Base-by-base conservation (phyloP, 2,113 vertebrate species). In the Phoxinus phoxinus region DNA sequence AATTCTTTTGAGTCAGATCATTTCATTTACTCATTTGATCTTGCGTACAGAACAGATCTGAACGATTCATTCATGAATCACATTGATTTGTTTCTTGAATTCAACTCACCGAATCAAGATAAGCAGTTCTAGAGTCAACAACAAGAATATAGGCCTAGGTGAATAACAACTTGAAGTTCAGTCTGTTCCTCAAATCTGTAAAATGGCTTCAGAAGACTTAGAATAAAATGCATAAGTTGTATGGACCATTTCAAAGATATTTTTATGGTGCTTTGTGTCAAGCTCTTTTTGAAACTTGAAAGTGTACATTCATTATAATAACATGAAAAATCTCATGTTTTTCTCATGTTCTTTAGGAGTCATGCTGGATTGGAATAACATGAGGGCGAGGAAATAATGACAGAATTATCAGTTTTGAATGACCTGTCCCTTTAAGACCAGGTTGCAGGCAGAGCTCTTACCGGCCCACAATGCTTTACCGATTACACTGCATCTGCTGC, bases 401-500 rank as follows among this genome's bases (percentile, higher is more conserved):
- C 32, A 11, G 2, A 19, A 23, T 5, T 21, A 5, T 41, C 12
- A 71, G 41, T 71, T 71, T 23, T 71, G 12, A 5, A 12, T 73
- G 5, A 73, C n/a, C 12, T 46, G 13, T 72, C 12, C 23, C 37
- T 73, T 73, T 73, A 44, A 73, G 23, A 44, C 27, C 6, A 61
- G 65, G 65, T 4, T 37, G 30, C 3, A 84, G 72, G 48, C 58
- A 56, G 25, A 32, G 63, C 73, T 56, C 61, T 83, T 48, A 1
- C 65, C 53, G 53, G 25, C 69, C 67, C 80, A 79, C 59, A 72
- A 21, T n/a, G 32, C 41, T 32, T 58, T 75, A 84, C 61, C 37
- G 72, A 58, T 74, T 59, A 85, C 79, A 74, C 41, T 41, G 58
- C 76, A 67, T 71, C 44, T 44, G 82, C 27, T 19, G 82, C 44